These are phyloP conservation scores for Philotrypesis tridentata DNA, from an alignment of 1,140 invertebrate genomes.

Conservation along the genomic window DNA sequence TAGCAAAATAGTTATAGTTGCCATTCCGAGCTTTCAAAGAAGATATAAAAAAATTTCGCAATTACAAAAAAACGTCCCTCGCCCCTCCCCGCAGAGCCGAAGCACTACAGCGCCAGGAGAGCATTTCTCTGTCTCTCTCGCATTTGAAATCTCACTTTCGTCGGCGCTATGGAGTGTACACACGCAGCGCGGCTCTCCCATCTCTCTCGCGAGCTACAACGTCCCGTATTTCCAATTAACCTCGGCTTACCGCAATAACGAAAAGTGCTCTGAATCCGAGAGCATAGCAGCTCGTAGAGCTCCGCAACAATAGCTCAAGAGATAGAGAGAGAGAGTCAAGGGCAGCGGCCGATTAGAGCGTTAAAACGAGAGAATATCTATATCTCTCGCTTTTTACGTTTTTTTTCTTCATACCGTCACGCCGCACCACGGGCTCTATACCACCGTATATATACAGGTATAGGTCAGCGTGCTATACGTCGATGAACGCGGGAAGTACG, in stretches of 20 bases:
- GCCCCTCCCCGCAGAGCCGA: too few relatives aligned
- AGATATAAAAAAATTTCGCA: too few relatives aligned
- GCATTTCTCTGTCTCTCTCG: too few relatives aligned
- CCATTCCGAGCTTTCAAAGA: too few relatives aligned
- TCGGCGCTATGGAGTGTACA: not conserved
- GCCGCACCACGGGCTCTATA: too few relatives aligned
- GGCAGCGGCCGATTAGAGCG: conserved; percentile 51
- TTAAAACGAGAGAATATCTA: conserved; percentile 52
- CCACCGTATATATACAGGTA: not conserved
- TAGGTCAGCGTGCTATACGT: conserved; percentile 62
- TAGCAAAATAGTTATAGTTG: too few relatives aligned
- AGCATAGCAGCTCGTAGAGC: too few relatives aligned
- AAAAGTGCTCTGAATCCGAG: conserved; percentile 20
- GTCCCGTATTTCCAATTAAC: conserved; percentile 33
- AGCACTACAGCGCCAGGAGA: too few relatives aligned
- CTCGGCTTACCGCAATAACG: conserved; percentile 26
- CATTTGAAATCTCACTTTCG: not conserved
- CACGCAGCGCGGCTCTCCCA: not conserved
- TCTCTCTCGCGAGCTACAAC: not conserved
- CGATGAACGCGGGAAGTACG: conserved; percentile 57
- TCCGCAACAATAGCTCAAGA: conserved; percentile 35
- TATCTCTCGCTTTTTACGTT: conserved; percentile 31
- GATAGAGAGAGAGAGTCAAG: conserved; percentile 54
- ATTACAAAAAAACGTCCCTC: too few relatives aligned
- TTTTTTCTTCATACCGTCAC: too few relatives aligned